These are phyloP conservation scores for Mamestra configurata DNA, from an alignment of 1,140 invertebrate species.

Conservation along the genomic window DNA sequence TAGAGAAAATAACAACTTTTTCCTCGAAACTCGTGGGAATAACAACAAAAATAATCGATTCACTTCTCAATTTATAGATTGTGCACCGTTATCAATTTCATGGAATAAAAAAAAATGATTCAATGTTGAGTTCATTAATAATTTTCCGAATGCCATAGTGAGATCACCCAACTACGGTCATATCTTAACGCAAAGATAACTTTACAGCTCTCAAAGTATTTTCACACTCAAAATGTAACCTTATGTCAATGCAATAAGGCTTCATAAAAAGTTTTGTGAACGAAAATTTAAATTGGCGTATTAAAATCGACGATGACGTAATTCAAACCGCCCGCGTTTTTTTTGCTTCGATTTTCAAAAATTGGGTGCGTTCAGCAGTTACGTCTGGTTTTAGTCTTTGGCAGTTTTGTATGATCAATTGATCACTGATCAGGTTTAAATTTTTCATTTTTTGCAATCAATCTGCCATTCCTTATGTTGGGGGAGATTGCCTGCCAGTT, in stretches of 20 bases:
- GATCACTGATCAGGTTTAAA: too few relatives aligned
- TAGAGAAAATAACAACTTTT: background rate
- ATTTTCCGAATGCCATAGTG: constrained; percentile 43
- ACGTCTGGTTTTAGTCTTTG: background rate
- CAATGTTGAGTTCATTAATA: constrained; percentile 19
- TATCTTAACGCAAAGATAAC: constrained; percentile 9
- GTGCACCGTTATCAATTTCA: constrained; percentile 41
- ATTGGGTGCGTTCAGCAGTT: constrained; percentile 5
- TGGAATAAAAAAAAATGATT: constrained; percentile 6
- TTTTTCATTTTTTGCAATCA: too few relatives aligned
- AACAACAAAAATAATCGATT: constrained; percentile 22
- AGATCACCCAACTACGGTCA: constrained; percentile 28
- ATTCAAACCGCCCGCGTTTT: constrained; percentile 18
- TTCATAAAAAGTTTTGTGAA: background rate
- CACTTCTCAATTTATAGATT: constrained; percentile 8
- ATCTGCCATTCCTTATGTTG: too few relatives aligned
- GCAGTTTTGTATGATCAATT: background rate
- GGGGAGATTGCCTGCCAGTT: too few relatives aligned
- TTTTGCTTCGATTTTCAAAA: constrained; percentile 39
- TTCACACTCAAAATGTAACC: background rate
- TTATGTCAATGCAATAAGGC: background rate
- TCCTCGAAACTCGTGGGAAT: constrained; percentile 7
- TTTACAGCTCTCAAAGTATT: background rate
- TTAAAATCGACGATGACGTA: constrained; percentile 14
- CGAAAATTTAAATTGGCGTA: background rate